Evolutionary conservation across 2,113 vertebrate genomes (phyloP).

Genomic region (Caranx melampygus): DNA sequence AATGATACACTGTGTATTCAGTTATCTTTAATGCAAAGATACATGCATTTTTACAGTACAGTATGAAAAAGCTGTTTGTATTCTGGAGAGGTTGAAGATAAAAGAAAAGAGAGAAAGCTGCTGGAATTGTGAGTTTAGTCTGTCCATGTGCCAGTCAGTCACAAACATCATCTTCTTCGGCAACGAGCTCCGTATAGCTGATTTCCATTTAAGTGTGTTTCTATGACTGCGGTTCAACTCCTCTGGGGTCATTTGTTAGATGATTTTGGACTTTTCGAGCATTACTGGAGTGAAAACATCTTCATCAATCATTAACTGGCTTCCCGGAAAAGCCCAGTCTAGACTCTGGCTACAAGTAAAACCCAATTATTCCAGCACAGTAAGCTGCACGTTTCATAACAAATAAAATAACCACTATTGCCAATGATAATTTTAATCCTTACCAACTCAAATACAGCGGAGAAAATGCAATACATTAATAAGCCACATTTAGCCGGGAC

Average conservation of each 20-base stretch:
- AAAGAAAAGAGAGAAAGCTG: not conserved
- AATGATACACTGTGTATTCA: not conserved
- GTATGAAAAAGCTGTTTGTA: not conserved
- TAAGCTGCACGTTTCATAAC: not conserved
- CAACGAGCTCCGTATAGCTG: not conserved
- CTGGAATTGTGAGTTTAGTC: not conserved
- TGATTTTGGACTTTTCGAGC: constrained; percentile 28
- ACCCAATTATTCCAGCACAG: not conserved
- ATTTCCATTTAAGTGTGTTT: constrained; percentile 6
- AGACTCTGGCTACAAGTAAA: not conserved
- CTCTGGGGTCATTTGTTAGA: constrained; percentile 13
- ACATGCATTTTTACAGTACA: not conserved
- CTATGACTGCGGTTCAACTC: constrained; percentile 15
- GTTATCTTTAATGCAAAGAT: too few relatives aligned
- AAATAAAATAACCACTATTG: not conserved
- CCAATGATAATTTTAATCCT: not conserved
- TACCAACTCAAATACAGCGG: not conserved
- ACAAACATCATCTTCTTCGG: not conserved
- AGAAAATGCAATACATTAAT: not conserved
- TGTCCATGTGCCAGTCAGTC: constrained; percentile 5
- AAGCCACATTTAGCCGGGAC: not conserved
- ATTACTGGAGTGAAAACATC: constrained; percentile 9
- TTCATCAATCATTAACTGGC: not conserved
- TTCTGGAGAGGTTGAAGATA: not conserved
- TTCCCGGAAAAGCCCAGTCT: not conserved